Base-by-base conservation (phyloP, 2,888 invertebrate genomes). In the Archips crataeganus region DNA sequence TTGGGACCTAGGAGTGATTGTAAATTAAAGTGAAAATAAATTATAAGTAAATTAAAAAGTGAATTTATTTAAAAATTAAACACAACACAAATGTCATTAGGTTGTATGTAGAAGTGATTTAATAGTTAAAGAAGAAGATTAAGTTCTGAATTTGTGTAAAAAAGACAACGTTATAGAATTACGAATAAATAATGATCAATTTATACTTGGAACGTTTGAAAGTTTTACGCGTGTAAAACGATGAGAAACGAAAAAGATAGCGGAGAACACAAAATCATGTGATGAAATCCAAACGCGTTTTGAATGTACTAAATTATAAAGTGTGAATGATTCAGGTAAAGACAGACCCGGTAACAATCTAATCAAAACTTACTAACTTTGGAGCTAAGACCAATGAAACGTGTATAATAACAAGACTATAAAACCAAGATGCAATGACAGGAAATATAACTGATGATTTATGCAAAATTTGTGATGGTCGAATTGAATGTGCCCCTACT, bases 401-500 rank as follows among this genome's bases (percentile, higher is more conserved):
- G 63, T 47, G 11, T 73, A 51, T n/a, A 34, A 51, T 51, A 34
- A 70, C 47, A 74, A 49, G 51, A 66, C 47, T 39, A 75, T 47
- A 76, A 75, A 83, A 85, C 83, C 65, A 91, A 85, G 83, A 91
- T 90, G 92, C 91, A 85, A 94, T 94, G 93, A 87, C 84, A 83
- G 80, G 85, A 76, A 93, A 93, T 79, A 80, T 87, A 65, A 92
- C 93, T 74, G 89, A 91, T 75, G 93, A 94, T 71, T 85, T 94
- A 47, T 94, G 94, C 81, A 90, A 86, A 78, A 85, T 92, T 79
- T 94, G 94, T 85, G 94, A 94, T 75, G 94, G 94, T 54, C 83
- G 89, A 77, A 86, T 93, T 36, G 94, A 94, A 77, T 94, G 94
- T 75, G 94, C 94, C 0, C 94, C 94, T 0, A 94, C 94, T 0